Percentiles rank a stretch among this genome's conserved stretches.
Evolutionary conservation across 2,888 invertebrate species (phyloP).

Genomic region (Protonemura montana): DNA sequence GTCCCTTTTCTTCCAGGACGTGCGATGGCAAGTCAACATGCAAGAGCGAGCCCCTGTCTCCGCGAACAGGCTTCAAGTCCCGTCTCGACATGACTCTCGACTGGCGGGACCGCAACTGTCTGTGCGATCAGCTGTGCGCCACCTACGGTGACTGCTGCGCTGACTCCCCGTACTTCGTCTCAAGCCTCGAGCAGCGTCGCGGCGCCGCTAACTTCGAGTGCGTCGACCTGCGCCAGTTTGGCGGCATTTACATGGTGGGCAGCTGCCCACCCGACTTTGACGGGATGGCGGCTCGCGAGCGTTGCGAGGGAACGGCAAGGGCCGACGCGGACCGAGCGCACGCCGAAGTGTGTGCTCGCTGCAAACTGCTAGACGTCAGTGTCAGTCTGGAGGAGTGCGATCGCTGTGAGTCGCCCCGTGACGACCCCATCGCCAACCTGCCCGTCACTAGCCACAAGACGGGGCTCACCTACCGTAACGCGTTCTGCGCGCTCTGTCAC

Average conservation of each 20-base stretch:
- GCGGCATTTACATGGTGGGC: conserved; percentile 59
- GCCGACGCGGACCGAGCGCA: neutral
- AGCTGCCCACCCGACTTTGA: conserved; percentile 58
- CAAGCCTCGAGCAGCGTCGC: conserved; percentile 53
- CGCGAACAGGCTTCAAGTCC: conserved; percentile 38
- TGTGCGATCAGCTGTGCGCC: conserved; percentile 59
- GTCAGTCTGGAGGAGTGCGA: neutral
- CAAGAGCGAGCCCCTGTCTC: conserved; percentile 47
- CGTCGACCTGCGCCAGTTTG: conserved; percentile 56
- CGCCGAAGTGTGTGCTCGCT: conserved; percentile 9
- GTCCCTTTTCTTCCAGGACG: conserved; percentile 50
- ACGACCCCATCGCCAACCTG: conserved; percentile 56
- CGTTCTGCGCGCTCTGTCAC: conserved; percentile 60
- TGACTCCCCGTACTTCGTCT: conserved; percentile 55
- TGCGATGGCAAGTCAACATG: conserved; percentile 54
- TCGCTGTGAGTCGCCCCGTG: neutral
- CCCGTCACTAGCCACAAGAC: conserved; percentile 56
- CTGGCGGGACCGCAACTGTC: conserved; percentile 58
- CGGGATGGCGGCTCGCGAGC: conserved; percentile 50
- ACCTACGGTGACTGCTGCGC: conserved; percentile 61
- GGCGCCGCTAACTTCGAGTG: conserved; percentile 56
- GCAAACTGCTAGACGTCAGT: neutral
- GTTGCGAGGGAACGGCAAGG: conserved; percentile 51
- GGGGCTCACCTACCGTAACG: conserved; percentile 56
- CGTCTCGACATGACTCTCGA: conserved; percentile 53